Base-by-base conservation (phyloP, 92 coral and sea anemone species). In the Diadumene lineata region DNA sequence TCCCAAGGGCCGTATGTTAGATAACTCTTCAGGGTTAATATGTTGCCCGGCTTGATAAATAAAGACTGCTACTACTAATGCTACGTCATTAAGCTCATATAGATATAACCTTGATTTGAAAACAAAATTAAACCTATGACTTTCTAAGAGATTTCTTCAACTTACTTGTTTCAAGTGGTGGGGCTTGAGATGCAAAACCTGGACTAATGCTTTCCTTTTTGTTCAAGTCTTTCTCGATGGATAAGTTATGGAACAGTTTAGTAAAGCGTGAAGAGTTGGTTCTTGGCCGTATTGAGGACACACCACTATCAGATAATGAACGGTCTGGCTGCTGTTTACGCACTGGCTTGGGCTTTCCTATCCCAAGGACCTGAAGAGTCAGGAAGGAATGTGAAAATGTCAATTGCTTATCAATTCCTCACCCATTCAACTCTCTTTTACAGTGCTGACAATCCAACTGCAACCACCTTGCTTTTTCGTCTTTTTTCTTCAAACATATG, bases 291-390 rank as follows among this genome's bases (percentile, higher is more conserved):
- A 86, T 82, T 0, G 64, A 28, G 33, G 25, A 32, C 13, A 38
- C 48, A 6, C 67, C 44, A 19, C 71, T 24, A 24, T 71, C 78
- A 11, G 43, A 75, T 22, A 69, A 11, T 29, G 60, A 34, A 4
- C 38, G 44, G 21, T 25, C 0, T 55, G 60, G 18, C 27, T 29
- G 53, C 74, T 53, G 51, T 43, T 66, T 74, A 56, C 70, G 25
- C 33, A 65, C 43, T 64, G 38, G 1, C 34, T 64, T 77, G 70
- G 90, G 86, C 28, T 76, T 86, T 43, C 77, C 69, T 17, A 72
- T 86, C 24, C 90, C 90, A 31, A 86, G 77, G 23, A 86, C 86
- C 90, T 86, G 44, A 38, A 4, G 48, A 38, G 6, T 38, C 13
- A 4, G 13, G 6, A 38, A 38, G 7, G 13, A 38, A 13, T 38